Evolutionary conservation across 2,888 invertebrate genomes (phyloP).

Genomic region (Cryptocheilus praepositus): DNA sequence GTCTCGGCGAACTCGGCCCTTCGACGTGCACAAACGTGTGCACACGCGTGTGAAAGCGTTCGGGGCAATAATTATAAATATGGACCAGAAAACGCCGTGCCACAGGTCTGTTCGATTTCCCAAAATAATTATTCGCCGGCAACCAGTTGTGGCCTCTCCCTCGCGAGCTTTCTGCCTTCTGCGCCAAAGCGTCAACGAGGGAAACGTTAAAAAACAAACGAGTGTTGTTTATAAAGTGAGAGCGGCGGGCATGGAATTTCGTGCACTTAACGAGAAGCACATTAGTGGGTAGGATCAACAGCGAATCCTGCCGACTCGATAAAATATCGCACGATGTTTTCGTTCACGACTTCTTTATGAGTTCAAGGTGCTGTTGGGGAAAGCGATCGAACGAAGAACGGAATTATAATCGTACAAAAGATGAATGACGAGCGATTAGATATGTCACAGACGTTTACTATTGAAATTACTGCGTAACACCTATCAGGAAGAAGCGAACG

Average conservation of each 20-base stretch:
- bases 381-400: too few species aligned
- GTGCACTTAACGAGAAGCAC: not conserved
- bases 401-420: too few species aligned
- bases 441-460: too few species aligned
- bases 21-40: constrained; percentile 9
- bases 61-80: constrained; percentile 53
- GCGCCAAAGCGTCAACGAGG: too few species aligned
- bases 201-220: too few species aligned
- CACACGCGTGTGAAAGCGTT: constrained; percentile 32
- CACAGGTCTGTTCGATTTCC: constrained; percentile 24
- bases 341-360: too few species aligned
- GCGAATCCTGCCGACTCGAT: not conserved
- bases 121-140: constrained; percentile 38
- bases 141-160: too few species aligned
- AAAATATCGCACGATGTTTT: constrained; percentile 24
- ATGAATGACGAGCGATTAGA: too few species aligned
- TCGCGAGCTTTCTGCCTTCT: too few species aligned
- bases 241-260: not conserved
- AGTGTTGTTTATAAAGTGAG: not conserved
- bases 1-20: constrained; percentile 41
- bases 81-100: constrained; percentile 42
- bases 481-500: too few species aligned
- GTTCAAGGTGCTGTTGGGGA: too few species aligned
- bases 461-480: too few species aligned
- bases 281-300: not conserved